Conservation (phyloP, 2,888 invertebrate genomes). For the Pachycephus smyrnensis region DNA sequence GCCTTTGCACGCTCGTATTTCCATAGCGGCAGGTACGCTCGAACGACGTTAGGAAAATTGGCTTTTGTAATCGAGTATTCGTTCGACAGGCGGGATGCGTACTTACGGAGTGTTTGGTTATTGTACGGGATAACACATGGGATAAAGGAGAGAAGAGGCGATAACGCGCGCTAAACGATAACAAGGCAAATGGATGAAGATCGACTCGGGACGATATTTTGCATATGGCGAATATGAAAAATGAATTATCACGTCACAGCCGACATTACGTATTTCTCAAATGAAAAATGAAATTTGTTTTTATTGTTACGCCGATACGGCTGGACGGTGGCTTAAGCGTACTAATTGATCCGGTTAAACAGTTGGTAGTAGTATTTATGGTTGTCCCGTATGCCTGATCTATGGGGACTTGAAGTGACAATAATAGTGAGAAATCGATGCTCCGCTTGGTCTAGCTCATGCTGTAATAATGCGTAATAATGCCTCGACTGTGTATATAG, state of each 20-base stretch:
- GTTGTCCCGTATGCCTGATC: conserved; percentile 27
- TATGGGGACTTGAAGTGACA: conserved; percentile 39
- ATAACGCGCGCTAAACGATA: not conserved
- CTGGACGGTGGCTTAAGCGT: not conserved
- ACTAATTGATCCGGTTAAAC: not conserved
- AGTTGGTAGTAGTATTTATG: conserved; percentile 31
- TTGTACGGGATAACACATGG: conserved; percentile 14
- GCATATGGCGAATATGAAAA: no score
- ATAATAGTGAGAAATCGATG: conserved; percentile 49
- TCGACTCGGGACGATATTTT: no score
- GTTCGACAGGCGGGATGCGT: conserved; percentile 26
- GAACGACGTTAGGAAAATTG: conserved; percentile 41
- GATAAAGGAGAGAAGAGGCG: conserved; percentile 25
- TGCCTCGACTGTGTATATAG: conserved; percentile 39
- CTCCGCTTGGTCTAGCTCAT: conserved; percentile 28
- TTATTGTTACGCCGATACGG: no score
- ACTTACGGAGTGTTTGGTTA: conserved; percentile 7
- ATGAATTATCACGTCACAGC: no score
- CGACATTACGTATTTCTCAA: no score
- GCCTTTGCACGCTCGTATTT: conserved; percentile 26
- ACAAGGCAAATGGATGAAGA: not conserved
- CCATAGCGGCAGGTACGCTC: conserved; percentile 21
- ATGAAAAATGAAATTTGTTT: no score
- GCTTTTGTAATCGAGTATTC: conserved; percentile 41
- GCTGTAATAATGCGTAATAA: conserved; percentile 48